Evolutionary conservation across 2,113 vertebrate species (phyloP), one percentile per base, ranked within the genome.

Genomic region (Chionodraco myersi): DNA sequence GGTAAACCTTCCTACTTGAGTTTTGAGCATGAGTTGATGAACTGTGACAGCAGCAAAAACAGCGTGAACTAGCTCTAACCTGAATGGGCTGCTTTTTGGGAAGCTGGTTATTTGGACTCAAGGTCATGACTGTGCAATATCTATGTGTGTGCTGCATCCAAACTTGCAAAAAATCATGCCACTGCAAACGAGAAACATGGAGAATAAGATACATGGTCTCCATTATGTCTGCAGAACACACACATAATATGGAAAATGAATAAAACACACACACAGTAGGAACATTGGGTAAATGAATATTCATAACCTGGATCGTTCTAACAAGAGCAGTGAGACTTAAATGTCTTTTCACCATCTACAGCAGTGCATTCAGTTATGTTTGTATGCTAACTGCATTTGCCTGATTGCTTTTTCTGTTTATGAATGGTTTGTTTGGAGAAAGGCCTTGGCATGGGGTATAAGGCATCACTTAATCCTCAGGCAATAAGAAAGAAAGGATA

Each of bases 371-470:
- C 73, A 51, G 65, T 77, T 88, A 21, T 82, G 80, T 91, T 92
- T 92, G 76, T 91, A 69, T 65, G 34, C 70, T 88, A 89, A 90
- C 87, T 72, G 80, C 88, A 91, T 93, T 93, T 93, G 85, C 84
- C 71, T 91, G 90, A 92, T 92, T 93, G 91, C 86, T 76, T 89
- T 92, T 90, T 86, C 83, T 88, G 82, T 92, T 91, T 90, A 61
- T 92, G 84, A 94, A 92, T 91, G 89, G 83, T 83, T 89, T 91
- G 90, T 90, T 90, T 91, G 82, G 75, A 86, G 89, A 89, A 89
- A 90, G 85, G 86, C 80, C 79, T 81, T 92, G 88, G 91, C 87
- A 90, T 80, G 77, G 87, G 69, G 79, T 91, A 85, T 89, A 90
- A 90, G 87, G 84, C 88, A 83, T 79, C 69, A 89, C 87, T 87